A percentile compares a stretch with the other conserved stretches of the same genome.
These are phyloP conservation scores for Erebia palarica DNA, from an alignment of 2,888 invertebrate species.

Conservation along the genomic window DNA sequence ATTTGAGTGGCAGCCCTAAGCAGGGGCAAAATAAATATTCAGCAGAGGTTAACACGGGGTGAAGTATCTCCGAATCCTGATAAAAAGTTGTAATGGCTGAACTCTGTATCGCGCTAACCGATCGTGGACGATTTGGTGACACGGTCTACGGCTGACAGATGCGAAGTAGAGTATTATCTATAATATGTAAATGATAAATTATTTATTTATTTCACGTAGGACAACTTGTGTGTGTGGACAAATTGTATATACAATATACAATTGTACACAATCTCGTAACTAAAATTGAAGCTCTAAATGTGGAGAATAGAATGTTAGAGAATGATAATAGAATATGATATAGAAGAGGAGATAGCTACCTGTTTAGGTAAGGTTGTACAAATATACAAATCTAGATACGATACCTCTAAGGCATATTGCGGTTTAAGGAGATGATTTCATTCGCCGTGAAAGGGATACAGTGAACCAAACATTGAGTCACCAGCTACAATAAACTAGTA, in stretches of 20 bases:
- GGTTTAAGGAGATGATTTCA: conserved; percentile 40
- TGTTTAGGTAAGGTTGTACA: no score
- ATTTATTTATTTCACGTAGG: no score
- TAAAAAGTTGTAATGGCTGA: conserved; percentile 48
- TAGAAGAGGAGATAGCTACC: no score
- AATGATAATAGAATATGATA: no score
- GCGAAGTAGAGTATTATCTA: neutral
- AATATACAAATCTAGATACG: conserved; percentile 17
- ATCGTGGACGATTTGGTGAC: conserved; percentile 30
- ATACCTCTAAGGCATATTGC: conserved; percentile 29
- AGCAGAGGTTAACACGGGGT: conserved; percentile 59
- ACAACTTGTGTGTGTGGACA: no score
- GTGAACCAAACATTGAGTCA: conserved; percentile 6
- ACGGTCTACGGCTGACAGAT: conserved; percentile 8
- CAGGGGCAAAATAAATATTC: conserved; percentile 64
- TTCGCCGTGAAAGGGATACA: conserved; percentile 39
- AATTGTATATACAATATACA: no score
- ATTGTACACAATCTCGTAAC: no score
- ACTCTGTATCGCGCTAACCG: conserved; percentile 26
- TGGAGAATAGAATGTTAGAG: no score
- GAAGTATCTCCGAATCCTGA: conserved; percentile 48
- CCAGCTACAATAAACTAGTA: neutral
- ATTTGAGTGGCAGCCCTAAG: conserved; percentile 7
- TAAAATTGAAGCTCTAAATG: no score
- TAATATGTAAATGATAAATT: no score